Percentiles rank a stretch among this genome's conserved stretches.
phyloP scores from a whole-genome alignment of 2,888 invertebrate genomes.

The Linnaemya vulpina region DNA sequence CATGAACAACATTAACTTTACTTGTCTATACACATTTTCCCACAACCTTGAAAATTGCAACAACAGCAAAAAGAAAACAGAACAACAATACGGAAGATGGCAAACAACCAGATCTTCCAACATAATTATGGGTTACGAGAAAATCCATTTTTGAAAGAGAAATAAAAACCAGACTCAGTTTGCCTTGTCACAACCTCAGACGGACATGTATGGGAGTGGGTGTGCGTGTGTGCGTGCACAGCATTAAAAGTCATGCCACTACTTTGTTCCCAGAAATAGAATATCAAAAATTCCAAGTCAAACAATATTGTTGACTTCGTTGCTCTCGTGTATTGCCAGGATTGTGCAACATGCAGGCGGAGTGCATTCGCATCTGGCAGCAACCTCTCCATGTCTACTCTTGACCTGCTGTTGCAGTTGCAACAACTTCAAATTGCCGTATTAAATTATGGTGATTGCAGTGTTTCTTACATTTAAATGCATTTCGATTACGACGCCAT shows the following conservation, averaged over 20 bases:
- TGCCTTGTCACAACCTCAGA: conserved; percentile 39
- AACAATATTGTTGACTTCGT: conserved; percentile 39
- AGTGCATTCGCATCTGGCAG: background rate
- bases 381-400: background rate
- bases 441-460: conserved; percentile 68
- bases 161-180: no score
- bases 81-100: no score
- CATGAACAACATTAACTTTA: no score
- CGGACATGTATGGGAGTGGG: background rate
- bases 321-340: background rate
- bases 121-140: conserved; percentile 54
- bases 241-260: conserved; percentile 23
- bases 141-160: conserved; percentile 19
- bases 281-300: conserved; percentile 55
- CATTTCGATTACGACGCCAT: conserved; percentile 42
- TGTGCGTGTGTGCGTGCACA: background rate
- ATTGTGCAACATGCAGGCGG: conserved; percentile 17
- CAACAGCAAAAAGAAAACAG: background rate
- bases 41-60: no score
- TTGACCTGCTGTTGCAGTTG: conserved; percentile 9
- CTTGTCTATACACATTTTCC: no score
- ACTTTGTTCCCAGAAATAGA: conserved; percentile 33
- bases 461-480: conserved; percentile 62
- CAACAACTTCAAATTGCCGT: conserved; percentile 59
- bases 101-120: background rate